Conservation (phyloP, 2,797 vertebrate species). For the Sebastes dallii region DNA sequence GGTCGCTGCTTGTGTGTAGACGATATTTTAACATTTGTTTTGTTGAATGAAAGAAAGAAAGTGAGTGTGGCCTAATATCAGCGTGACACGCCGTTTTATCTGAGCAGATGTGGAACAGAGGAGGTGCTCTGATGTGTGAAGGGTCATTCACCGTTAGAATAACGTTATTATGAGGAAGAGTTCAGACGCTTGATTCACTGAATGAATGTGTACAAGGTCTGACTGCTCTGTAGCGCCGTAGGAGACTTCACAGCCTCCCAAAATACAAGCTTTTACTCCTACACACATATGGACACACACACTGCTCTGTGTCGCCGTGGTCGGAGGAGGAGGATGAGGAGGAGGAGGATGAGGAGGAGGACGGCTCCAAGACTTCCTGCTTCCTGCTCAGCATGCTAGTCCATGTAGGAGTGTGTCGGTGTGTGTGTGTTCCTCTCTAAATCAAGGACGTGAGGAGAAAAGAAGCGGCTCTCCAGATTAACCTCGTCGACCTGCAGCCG, state of each 20-base stretch:
- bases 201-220: background rate
- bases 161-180: background rate
- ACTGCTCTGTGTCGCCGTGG: background rate
- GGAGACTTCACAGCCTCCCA: background rate
- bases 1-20: background rate
- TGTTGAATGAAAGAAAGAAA: background rate
- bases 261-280: slow-evolving; percentile 5
- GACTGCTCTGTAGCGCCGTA: background rate
- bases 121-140: background rate
- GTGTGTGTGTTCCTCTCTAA: slow-evolving; percentile 23
- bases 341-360: background rate
- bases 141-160: background rate
- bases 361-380: slow-evolving; percentile 22
- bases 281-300: background rate
- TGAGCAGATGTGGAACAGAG: background rate
- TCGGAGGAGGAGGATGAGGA: too few relatives aligned
- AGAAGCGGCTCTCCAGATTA: slow-evolving; percentile 52
- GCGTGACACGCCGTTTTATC: too few relatives aligned
- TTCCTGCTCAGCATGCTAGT: slow-evolving; percentile 31
- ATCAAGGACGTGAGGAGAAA: slow-evolving; percentile 52
- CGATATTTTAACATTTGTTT: background rate
- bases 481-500: slow-evolving; percentile 45
- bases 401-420: slow-evolving; percentile 1
- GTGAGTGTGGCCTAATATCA: background rate
- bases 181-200: background rate